Conservation (phyloP, 64 coral and sea anemone genomes). For the Dendrophyllia cribrosa region DNA sequence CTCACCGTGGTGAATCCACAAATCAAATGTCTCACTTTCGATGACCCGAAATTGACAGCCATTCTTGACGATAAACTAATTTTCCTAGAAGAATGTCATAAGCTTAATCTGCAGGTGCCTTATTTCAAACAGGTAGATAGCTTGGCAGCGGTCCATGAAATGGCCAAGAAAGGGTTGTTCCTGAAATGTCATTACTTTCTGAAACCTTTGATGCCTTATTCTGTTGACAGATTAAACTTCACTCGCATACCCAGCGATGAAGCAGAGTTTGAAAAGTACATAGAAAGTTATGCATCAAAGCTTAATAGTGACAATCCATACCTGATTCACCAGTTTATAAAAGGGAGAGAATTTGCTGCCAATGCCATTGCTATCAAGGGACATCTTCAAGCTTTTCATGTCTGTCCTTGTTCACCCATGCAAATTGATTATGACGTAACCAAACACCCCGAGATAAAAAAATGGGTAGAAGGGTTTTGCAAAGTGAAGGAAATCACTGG, state of each 20-base stretch:
- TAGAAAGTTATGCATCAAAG: slow-evolving; percentile 13
- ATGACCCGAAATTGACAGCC: slow-evolving; percentile 37
- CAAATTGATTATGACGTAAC: slow-evolving; percentile 60
- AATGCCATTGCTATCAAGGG: slow-evolving; percentile 44
- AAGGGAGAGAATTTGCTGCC: slow-evolving; percentile 47
- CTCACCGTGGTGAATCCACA: slow-evolving; percentile 23
- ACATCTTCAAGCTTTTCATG: slow-evolving; percentile 21
- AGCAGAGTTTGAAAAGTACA: slow-evolving; percentile 47
- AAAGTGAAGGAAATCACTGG: slow-evolving; percentile 61
- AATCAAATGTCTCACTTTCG: slow-evolving; percentile 57
- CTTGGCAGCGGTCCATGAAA: slow-evolving; percentile 15
- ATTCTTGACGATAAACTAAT: slow-evolving; percentile 47
- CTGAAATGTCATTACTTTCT: slow-evolving; percentile 54
- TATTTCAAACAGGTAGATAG: slow-evolving; percentile 16
- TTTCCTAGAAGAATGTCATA: slow-evolving; percentile 45
- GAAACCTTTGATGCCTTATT: slow-evolving; percentile 27
- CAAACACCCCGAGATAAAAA: slow-evolving; percentile 11
- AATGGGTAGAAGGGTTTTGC: slow-evolving; percentile 56
- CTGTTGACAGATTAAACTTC: slow-evolving; percentile 42
- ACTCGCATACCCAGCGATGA: slow-evolving; percentile 33
- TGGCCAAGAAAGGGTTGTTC: slow-evolving; percentile 31
- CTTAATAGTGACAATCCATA: slow-evolving; percentile 7
- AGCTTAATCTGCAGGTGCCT: slow-evolving; percentile 30
- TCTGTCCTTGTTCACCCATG: slow-evolving; percentile 24
- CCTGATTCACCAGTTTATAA: slow-evolving; percentile 64